Percentiles rank a stretch among this genome's conserved stretches.
Conservation (phyloP, 1,140 invertebrate species). For the Megalonaias nervosa region DNA sequence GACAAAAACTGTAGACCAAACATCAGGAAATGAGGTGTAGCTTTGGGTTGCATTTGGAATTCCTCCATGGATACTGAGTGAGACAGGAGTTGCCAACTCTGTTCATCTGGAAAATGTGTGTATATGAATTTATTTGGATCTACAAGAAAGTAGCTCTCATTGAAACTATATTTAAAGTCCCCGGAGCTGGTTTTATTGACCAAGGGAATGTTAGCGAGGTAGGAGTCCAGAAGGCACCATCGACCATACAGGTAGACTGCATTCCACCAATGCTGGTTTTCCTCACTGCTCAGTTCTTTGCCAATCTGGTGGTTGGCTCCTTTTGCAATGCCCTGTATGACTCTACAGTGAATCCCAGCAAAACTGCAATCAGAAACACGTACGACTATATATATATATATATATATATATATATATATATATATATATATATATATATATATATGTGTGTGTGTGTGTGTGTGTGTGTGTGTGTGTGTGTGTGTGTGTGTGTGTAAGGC, state of each 20-base stretch:
- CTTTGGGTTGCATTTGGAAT: conserved; percentile 68
- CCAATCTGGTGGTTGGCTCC: conserved; percentile 71
- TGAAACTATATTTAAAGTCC: conserved; percentile 53
- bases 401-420: not conserved
- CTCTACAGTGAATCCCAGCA: conserved; percentile 67
- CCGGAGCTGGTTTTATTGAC: conserved; percentile 31
- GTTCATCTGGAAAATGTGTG: conserved; percentile 73
- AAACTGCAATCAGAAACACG: conserved; percentile 54
- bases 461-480: too few relatives aligned
- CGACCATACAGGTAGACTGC: conserved; percentile 67
- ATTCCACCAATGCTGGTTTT: conserved; percentile 71
- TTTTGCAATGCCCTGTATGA: conserved; percentile 70
- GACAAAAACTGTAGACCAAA: conserved; percentile 68
- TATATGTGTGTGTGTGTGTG: not conserved
- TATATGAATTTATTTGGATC: conserved; percentile 74
- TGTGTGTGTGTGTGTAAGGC: too few relatives aligned
- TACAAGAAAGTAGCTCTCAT: conserved; percentile 72
- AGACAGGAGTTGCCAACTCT: conserved; percentile 53
- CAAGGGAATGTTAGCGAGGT: conserved; percentile 33
- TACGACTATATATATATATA: not conserved
- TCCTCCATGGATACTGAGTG: conserved; percentile 46
- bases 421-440: not conserved
- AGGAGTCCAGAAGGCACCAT: conserved; percentile 69
- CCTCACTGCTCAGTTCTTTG: conserved; percentile 65
- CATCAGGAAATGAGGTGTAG: conserved; percentile 70